A percentile compares a stretch with the other conserved stretches of the same genome.
These are phyloP conservation scores for Hydractinia symbiolongicarpus DNA, from an alignment of 30 jellyfish, hydroid and myxozoan species.

Conservation along the genomic window DNA sequence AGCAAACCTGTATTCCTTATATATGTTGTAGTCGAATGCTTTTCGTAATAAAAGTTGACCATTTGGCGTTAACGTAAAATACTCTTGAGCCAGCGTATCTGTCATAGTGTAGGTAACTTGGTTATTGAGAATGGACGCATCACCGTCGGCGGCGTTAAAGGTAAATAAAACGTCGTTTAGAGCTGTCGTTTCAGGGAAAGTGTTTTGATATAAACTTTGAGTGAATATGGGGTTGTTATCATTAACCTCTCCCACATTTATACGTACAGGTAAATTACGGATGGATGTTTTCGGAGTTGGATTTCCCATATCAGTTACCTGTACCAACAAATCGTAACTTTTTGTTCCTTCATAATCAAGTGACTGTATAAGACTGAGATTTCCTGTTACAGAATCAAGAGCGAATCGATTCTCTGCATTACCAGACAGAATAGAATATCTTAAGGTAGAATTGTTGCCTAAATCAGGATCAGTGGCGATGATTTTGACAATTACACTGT, in stretches of 20 bases:
- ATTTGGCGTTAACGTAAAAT: not conserved
- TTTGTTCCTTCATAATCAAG: slow-evolving; percentile 53
- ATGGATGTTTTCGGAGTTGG: slow-evolving; percentile 26
- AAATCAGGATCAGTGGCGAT: slow-evolving; percentile 83
- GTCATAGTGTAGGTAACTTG: slow-evolving; percentile 19
- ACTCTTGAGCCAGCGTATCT: not conserved
- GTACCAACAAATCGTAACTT: slow-evolving; percentile 36
- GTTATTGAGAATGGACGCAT: not conserved
- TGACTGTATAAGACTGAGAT: slow-evolving; percentile 32
- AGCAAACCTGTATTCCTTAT: slow-evolving; percentile 25
- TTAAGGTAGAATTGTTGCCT: slow-evolving; percentile 47
- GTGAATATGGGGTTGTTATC: slow-evolving; percentile 27
- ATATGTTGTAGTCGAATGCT: not conserved
- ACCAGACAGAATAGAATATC: slow-evolving; percentile 41
- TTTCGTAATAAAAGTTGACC: slow-evolving; percentile 12
- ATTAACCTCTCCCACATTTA: slow-evolving; percentile 8
- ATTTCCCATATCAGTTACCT: slow-evolving; percentile 60
- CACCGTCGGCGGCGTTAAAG: slow-evolving; percentile 13
- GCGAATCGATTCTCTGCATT: slow-evolving; percentile 40
- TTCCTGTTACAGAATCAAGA: slow-evolving; percentile 51
- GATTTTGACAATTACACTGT: slow-evolving; percentile 51
- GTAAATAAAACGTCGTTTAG: not conserved
- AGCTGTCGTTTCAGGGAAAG: slow-evolving; percentile 16
- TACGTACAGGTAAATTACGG: not conserved
- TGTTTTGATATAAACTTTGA: not conserved